phyloP scores from a whole-genome alignment of 2,888 invertebrate species.

The Halocaridina rubra region DNA sequence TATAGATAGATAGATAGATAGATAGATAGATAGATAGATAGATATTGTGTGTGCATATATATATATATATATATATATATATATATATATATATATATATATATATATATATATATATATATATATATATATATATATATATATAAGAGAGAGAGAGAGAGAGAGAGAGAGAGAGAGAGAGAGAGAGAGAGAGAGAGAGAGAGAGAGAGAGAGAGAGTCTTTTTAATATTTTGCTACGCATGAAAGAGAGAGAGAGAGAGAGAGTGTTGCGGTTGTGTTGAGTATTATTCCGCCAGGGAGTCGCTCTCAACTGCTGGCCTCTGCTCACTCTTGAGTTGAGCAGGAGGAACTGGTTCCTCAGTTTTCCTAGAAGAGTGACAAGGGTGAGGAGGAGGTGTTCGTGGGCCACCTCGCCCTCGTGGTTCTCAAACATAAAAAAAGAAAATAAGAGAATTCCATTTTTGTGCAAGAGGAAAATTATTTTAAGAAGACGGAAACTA shows the following conservation, averaged over 20 bases:
- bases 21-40: not conserved
- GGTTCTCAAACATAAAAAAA: no score
- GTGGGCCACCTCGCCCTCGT: no score
- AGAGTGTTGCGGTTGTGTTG: not conserved
- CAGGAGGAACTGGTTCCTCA: no score
- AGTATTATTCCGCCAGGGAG: not conserved
- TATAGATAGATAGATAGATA: not conserved
- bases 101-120: slow-evolving; percentile 8
- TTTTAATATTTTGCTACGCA: not conserved
- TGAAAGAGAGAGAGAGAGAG: not conserved
- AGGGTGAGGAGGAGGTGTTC: no score
- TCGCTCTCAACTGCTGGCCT: no score
- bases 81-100: slow-evolving; percentile 8
- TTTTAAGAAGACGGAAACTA: no score
- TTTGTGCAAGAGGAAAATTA: no score
- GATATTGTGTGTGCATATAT: no score
- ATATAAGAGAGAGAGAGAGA: no score
- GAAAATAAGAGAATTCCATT: no score
- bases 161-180: not conserved
- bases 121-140: not conserved
- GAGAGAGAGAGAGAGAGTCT: not conserved
- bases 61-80: slow-evolving; percentile 8
- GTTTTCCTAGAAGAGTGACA: no score
- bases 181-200: not conserved
- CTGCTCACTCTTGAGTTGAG: no score